Evolutionary conservation across 2,888 invertebrate genomes (phyloP), one percentile per base, ranked within the genome.

Genomic region (Clostera curtula): DNA sequence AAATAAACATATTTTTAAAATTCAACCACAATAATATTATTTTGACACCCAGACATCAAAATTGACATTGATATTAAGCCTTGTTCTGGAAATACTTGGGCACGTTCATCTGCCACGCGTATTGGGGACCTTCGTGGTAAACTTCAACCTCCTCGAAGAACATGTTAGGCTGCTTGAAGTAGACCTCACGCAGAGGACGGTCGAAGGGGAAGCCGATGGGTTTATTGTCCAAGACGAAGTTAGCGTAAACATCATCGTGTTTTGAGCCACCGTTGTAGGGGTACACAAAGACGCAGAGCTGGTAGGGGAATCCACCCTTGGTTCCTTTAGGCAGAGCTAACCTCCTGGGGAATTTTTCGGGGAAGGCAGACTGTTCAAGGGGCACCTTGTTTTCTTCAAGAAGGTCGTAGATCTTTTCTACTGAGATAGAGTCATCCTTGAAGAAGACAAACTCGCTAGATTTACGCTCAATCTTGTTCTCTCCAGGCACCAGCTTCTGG

Each of bases 291-390:
- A 89, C 86, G 68, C 87, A 89, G 34, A 92, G 51, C 46, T 88
- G 87, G 79, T 87, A 87, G 25, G 87, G 86, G 69, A 87, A 85
- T 25, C 93, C 93, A 38, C 87, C 86, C 20, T 70, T 71, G 46
- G 84, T 88, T 56, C 93, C 93, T 58, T 85, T 90, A 20, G 93
- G 93, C 34, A 93, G 65, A 54, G 92, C 71, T 25, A 92, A 74
- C 41, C 91, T 88, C 32, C 87, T 84, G 2, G 93, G 93, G 74
- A 89, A 85, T 27, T 86, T 86, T 38, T 85, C 87, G 47, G 87
- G 80, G 20, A 79, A 67, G 36, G 84, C 77, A 27, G 75, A 75
- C 63, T 84, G 82, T 42, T 87, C 84, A 42, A 75, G 46, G 7
- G 86, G 85, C 51, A 89, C 82, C 39, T 73, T 49, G 23, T 63